These are phyloP conservation scores for Eueides isabella DNA, from an alignment of 1,140 invertebrate species.

Conservation along the genomic window DNA sequence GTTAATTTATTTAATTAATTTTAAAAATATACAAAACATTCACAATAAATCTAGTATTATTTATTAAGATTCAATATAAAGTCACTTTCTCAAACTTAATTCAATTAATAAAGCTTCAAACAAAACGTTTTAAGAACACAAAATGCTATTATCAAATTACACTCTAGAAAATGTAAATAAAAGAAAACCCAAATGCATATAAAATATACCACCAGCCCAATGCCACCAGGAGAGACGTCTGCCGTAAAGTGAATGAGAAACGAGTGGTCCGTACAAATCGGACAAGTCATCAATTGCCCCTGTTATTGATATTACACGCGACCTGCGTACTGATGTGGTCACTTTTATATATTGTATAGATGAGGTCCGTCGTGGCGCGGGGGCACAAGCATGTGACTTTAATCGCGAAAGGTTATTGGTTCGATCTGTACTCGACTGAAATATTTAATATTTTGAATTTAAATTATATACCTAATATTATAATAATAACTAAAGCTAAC, in stretches of 20 bases:
- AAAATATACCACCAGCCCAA: background rate
- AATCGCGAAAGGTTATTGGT: too few relatives aligned
- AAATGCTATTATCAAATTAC: background rate
- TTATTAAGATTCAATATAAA: background rate
- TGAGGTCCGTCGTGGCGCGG: background rate
- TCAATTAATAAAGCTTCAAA: background rate
- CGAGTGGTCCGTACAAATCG: constrained; percentile 66
- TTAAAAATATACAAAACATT: background rate
- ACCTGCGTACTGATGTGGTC: constrained; percentile 41
- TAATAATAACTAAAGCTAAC: too few relatives aligned
- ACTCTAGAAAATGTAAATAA: background rate
- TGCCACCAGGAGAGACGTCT: constrained; percentile 31
- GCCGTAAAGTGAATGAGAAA: constrained; percentile 70
- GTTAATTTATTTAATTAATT: too few relatives aligned
- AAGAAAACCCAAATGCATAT: background rate
- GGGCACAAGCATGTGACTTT: too few relatives aligned
- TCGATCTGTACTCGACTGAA: too few relatives aligned
- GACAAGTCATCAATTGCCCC: constrained; percentile 72
- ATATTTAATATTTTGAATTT: too few relatives aligned
- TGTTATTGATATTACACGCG: constrained; percentile 73
- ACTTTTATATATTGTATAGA: constrained; percentile 28
- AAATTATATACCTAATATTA: too few relatives aligned
- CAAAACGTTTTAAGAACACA: too few relatives aligned
- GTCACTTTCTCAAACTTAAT: background rate
- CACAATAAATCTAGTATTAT: background rate